Evolutionary conservation across 2,797 vertebrate species (phyloP).

Genomic region (Propithecus perrieri): DNA sequence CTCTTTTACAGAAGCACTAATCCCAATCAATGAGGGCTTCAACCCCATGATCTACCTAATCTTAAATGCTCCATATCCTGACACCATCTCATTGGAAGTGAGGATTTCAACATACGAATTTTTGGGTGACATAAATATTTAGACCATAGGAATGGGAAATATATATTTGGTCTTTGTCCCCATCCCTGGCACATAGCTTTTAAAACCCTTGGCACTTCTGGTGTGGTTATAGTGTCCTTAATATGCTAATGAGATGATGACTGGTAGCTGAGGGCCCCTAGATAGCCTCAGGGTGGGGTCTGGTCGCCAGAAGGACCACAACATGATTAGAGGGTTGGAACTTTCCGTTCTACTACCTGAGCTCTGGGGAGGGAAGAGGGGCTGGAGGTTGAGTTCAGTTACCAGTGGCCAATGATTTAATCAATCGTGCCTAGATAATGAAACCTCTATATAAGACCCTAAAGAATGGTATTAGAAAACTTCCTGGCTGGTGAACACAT

Average conservation of each 20-base stretch:
- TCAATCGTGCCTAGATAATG: neutral
- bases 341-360: neutral
- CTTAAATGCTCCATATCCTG: too few species aligned
- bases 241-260: too few species aligned
- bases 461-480: neutral
- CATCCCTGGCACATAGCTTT: neutral
- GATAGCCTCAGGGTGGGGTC: too few species aligned
- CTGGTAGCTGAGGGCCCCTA: too few species aligned
- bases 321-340: neutral
- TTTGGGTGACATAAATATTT: neutral
- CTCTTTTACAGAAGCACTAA: neutral
- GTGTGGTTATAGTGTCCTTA: neutral
- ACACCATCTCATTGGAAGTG: too few species aligned
- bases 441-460: neutral
- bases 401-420: neutral
- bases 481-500: neutral
- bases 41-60: neutral
- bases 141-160: neutral
- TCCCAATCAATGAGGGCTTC: neutral
- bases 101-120: too few species aligned
- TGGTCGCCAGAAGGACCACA: neutral
- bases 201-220: neutral
- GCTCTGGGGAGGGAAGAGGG: neutral
- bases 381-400: neutral
- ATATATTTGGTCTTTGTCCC: neutral